These are phyloP conservation scores for Spilogale gracilis DNA, from an alignment of 2,113 vertebrate species.

Conservation along the genomic window DNA sequence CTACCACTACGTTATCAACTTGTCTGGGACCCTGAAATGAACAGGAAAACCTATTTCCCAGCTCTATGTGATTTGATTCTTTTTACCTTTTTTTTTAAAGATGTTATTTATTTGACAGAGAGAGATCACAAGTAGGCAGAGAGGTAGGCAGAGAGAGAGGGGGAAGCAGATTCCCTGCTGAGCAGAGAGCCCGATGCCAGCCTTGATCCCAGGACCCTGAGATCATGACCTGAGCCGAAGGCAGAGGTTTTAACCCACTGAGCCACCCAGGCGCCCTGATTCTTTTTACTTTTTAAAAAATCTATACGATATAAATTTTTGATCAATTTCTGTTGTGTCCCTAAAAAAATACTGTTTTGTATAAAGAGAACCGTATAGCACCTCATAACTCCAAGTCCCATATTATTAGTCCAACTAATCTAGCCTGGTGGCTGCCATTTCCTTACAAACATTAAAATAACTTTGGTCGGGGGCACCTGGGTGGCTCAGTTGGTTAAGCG, in stretches of 20 bases:
- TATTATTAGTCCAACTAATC: neutral
- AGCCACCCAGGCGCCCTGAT: neutral
- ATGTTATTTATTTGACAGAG: too few relatives aligned
- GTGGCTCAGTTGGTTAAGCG: neutral
- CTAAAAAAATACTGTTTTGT: neutral
- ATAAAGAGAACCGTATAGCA: neutral
- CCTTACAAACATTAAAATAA: slow-evolving; percentile 15
- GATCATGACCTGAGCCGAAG: too few relatives aligned
- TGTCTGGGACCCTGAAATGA: slow-evolving; percentile 28
- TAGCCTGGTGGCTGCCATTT: neutral
- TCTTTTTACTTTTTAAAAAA: neutral
- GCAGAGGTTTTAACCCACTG: too few relatives aligned
- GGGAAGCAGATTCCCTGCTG: too few relatives aligned
- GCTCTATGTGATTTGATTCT: neutral
- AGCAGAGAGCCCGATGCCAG: too few relatives aligned
- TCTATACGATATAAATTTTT: neutral
- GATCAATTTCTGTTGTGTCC: neutral
- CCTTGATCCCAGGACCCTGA: too few relatives aligned
- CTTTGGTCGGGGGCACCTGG: neutral
- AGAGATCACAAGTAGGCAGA: too few relatives aligned
- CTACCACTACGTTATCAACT: neutral
- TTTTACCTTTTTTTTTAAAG: neutral
- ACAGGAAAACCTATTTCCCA: neutral
- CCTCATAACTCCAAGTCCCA: neutral
- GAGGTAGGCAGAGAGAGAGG: too few relatives aligned